These are phyloP conservation scores for Syrmaticus mikado DNA, from an alignment of 2,113 vertebrate species.

Conservation along the genomic window DNA sequence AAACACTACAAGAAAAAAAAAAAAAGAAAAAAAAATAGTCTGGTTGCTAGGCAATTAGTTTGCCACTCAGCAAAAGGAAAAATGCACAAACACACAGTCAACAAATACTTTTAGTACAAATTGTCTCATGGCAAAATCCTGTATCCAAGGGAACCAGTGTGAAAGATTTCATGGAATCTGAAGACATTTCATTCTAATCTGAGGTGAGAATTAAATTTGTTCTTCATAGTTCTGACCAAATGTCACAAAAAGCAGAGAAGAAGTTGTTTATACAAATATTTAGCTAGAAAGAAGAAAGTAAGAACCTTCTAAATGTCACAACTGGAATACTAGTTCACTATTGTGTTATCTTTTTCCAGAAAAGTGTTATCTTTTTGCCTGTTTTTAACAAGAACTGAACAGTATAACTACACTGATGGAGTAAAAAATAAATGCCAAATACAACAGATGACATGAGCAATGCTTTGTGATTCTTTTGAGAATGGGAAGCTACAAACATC, in stretches of 20 bases:
- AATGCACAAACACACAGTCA: neutral
- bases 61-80: neutral
- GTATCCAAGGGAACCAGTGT: neutral
- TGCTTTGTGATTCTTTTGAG: neutral
- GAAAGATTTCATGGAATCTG: neutral
- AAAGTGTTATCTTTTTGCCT: neutral
- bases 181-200: neutral
- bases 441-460: neutral
- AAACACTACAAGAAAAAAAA: neutral
- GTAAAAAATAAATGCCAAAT: neutral
- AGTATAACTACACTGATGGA: neutral
- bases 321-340: neutral
- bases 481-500: neutral
- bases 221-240: neutral
- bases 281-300: neutral
- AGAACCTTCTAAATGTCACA: neutral
- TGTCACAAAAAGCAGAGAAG: neutral
- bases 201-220: neutral
- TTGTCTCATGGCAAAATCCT: neutral
- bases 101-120: neutral
- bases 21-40: neutral
- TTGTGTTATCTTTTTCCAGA: neutral
- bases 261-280: neutral
- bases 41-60: neutral
- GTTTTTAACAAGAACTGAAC: neutral